Evolutionary conservation across 92 coral and sea anemone genomes (phyloP).

Genomic region (Heliopora coerulea): DNA sequence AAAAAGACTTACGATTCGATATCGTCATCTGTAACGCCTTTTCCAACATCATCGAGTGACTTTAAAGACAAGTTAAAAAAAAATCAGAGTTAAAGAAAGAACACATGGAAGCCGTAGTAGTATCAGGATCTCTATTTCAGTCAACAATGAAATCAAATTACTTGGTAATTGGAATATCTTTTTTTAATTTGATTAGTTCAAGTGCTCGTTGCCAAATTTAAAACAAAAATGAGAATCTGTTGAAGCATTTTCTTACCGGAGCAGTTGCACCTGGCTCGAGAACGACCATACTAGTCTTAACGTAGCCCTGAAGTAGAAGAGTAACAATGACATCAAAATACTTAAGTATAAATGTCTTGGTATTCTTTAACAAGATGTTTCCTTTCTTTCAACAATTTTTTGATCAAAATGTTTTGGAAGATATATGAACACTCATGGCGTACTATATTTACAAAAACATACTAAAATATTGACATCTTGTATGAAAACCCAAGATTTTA

Average conservation of each 20-base stretch:
- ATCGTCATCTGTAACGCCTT: constrained; percentile 68
- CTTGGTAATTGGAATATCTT: too few species aligned
- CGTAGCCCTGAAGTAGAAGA: constrained; percentile 67
- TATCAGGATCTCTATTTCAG: too few species aligned
- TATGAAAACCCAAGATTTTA: background rate
- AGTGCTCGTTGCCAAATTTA: too few species aligned
- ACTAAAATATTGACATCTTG: background rate
- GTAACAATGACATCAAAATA: background rate
- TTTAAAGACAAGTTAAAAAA: background rate
- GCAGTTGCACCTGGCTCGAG: constrained; percentile 95
- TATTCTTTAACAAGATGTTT: too few species aligned
- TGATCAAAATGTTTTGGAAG: too few species aligned
- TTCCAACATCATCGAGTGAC: constrained; percentile 54
- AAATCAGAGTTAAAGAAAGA: background rate
- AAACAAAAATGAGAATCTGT: background rate
- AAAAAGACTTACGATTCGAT: constrained; percentile 69
- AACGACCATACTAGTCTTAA: constrained; percentile 81
- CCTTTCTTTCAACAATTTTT: too few species aligned
- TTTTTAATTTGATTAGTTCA: too few species aligned
- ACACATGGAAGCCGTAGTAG: background rate
- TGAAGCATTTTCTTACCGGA: constrained; percentile 60
- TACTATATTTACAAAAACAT: too few species aligned
- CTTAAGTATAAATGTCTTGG: background rate
- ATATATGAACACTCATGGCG: too few species aligned
- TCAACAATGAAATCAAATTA: too few species aligned